Base-by-base conservation (phyloP, 2,888 invertebrate species). In the Parnassius glacialis region DNA sequence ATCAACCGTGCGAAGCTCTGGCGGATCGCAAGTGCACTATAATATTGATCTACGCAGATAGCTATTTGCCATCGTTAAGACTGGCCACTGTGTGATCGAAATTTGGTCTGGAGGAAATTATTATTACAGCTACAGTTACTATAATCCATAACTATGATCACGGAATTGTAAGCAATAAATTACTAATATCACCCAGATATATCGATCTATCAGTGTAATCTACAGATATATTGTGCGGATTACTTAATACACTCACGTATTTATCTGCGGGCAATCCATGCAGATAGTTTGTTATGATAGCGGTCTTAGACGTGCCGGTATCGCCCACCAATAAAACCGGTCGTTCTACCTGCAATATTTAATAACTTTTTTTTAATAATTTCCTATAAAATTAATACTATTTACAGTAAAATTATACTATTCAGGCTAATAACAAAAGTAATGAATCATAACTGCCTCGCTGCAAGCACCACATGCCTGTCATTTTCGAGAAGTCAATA, bases 271-370 rank as follows among this genome's bases (percentile, higher is more conserved):
- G 94, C 42, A 98, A 79, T 63, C 94, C 93, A 52, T 95, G 92
- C 55, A 98, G 86, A 82, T 96, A 97, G 77, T 96, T 95, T 59
- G 94, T 94, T 62, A 97, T 95, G 55, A 97, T 96, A 0, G 98
- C 97, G 0, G 97, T 97, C 90, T 98, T 98, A 0, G 97, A 97
- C 1, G 97, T 97, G 9, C 98, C 98, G 0, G 97, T 97, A 74
- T 98, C 97, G 0, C 98, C 98, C 0, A 98, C 95, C 3, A 98
- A 88, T 5, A 98, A 90, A 0, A 97, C 94, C 0, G 98, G 97
- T 53, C 95, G 92, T 79, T 94, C 94, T 43, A 95, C 94, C 93
- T 94, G 73, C 41, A 50, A 25, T 13, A 10, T 43, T 3, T 1
- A 11, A 11, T 43, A 10, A 54, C 41, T 41, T 16, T 13, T n/a